Evolutionary conservation across 2,888 invertebrate species (phyloP).

Genomic region (Halocaridina rubra): DNA sequence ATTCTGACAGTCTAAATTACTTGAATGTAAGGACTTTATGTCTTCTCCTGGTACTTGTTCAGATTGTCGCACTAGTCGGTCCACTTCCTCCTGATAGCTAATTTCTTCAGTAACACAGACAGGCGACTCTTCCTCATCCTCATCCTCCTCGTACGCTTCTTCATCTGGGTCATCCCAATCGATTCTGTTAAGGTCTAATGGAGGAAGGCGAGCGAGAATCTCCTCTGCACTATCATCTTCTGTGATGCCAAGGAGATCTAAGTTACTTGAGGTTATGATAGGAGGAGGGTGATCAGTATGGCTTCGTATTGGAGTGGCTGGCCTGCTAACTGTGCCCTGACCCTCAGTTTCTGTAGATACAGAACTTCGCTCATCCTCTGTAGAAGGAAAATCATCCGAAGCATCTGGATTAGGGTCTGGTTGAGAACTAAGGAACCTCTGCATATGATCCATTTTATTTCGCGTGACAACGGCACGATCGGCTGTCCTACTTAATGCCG

Average conservation of each 20-base stretch:
- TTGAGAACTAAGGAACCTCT: conserved; percentile 67
- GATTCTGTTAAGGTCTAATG: conserved; percentile 74
- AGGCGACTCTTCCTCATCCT: conserved; percentile 64
- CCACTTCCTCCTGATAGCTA: conserved; percentile 31
- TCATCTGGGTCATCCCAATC: conserved; percentile 65
- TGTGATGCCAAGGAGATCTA: conserved; percentile 57
- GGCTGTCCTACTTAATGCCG: conserved; percentile 39
- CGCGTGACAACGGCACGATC: conserved; percentile 68
- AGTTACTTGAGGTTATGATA: conserved; percentile 30
- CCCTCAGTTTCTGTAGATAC: conserved; percentile 55
- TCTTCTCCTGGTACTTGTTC: conserved; percentile 69
- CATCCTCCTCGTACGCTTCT: conserved; percentile 42
- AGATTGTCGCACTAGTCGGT: conserved; percentile 31
- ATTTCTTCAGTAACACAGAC: conserved; percentile 15
- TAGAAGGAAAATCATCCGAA: conserved; percentile 19
- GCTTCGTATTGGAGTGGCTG: conserved; percentile 27
- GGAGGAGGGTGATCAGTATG: conserved; percentile 15
- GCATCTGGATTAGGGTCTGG: conserved; percentile 50
- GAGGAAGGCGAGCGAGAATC: conserved; percentile 77
- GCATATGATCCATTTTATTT: conserved; percentile 69
- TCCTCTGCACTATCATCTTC: conserved; percentile 72
- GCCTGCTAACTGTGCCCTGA: conserved; percentile 17
- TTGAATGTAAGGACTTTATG: conserved; percentile 73
- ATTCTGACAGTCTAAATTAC: conserved; percentile 70
- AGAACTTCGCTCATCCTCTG: conserved; percentile 56